Base-by-base conservation (phyloP, 1,140 invertebrate species). In the Streblospio benedicti region DNA sequence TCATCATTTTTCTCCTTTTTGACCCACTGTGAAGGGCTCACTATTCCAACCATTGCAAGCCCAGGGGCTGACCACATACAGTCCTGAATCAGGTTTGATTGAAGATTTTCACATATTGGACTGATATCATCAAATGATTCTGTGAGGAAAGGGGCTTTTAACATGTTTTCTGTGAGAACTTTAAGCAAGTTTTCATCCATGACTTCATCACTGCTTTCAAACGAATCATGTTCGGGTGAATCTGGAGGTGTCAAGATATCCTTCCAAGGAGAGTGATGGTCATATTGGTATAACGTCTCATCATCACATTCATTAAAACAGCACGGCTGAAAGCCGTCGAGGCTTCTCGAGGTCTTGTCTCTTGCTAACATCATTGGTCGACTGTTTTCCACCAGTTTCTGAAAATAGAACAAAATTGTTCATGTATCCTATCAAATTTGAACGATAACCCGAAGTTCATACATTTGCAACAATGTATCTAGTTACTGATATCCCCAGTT, bases 21-120 rank as follows among this genome's bases (percentile, higher is more conserved):
- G 45, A 25, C 18, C 25, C 30, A 9, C n/a, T 58, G 27, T n/a
- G 41, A 35, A 32, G 58, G 59, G 74, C 77, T 5, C 16, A 64
- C 32, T 18, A 45, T 23, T 38, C 53, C 59, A 16, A 64, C 64
- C n/a, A 67, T 63, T 38, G 60, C 61, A 14, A 57, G 61, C 1
- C 31, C 53, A 38, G 2, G 52, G 41, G 45, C 54, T 0, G 83
- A 81, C 84, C 84, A 86, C 84, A 85, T 85, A 69, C 83, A 85
- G 67, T 85, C 85, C 75, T 85, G 81, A 55, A 73, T 73, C 12
- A 73, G 60, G 9, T 69, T 73, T 5, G 70, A 70, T 65, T 45
- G 20, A 70, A 60, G 45, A 32, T 27, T 23, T 23, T 32, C 12
- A 12, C n/a, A 32, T 31, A 32, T 12, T 53, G 51, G n/a, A 4